Percentiles rank a stretch among this genome's conserved stretches.
Conservation (phyloP, 2,888 invertebrate genomes). For the Sarcophaga variegata region DNA sequence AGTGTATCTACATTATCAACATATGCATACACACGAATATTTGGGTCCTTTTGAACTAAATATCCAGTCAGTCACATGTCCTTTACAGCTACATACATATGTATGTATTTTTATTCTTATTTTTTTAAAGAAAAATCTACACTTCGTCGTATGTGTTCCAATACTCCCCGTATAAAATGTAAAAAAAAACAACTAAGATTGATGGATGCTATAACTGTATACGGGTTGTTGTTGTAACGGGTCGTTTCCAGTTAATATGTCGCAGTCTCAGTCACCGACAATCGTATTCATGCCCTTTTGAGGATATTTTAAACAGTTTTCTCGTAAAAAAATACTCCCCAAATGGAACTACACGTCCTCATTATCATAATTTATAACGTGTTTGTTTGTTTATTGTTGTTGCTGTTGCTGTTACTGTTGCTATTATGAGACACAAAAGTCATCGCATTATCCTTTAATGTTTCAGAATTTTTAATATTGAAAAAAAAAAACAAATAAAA, state of each 20-base stretch:
- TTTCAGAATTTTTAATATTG: conserved; percentile 51
- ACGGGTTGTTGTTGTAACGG: conserved; percentile 52
- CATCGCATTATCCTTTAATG: conserved; percentile 67
- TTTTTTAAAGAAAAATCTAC: conserved; percentile 61
- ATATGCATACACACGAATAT: background rate
- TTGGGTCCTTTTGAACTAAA: conserved; percentile 63
- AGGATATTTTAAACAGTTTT: conserved; percentile 67
- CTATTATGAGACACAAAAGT: conserved; percentile 54
- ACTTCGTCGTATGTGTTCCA: conserved; percentile 62
- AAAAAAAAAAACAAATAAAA: conserved; percentile 24
- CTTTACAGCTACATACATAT: conserved; percentile 14
- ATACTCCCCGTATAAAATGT: conserved; percentile 57
- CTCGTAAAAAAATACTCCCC: conserved; percentile 62
- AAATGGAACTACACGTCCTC: conserved; percentile 62
- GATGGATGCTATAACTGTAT: conserved; percentile 52
- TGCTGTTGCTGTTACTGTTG: conserved; percentile 40
- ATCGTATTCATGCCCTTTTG: conserved; percentile 54
- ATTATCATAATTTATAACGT: conserved; percentile 67
- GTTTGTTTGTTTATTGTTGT: conserved; percentile 17
- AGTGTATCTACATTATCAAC: conserved; percentile 11
- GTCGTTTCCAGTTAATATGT: background rate
- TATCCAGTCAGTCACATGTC: conserved; percentile 45
- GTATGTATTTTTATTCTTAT: conserved; percentile 11
- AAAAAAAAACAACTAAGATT: conserved; percentile 60
- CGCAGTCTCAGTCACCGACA: background rate